phyloP scores from a whole-genome alignment of 2,797 vertebrate species.

The Pangasius larnaudii region DNA sequence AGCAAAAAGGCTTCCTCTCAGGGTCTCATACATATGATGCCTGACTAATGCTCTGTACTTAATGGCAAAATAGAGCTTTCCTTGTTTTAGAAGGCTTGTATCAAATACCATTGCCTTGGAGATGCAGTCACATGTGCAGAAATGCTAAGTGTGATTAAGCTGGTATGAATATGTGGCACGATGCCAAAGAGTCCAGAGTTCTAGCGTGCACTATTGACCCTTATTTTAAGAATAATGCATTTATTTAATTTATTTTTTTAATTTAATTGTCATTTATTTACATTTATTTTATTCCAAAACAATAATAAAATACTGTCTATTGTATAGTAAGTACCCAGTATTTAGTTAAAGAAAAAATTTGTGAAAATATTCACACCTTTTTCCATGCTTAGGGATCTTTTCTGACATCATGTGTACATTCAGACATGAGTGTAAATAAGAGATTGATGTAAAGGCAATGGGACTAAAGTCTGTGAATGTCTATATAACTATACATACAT shows the following conservation, averaged over 20 bases:
- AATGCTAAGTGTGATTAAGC: conserved; percentile 68
- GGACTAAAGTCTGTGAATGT: not conserved
- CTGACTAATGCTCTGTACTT: conserved; percentile 44
- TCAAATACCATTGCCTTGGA: conserved; percentile 65
- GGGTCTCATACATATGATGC: conserved; percentile 28
- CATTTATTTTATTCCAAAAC: not conserved
- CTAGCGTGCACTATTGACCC: conserved; percentile 54
- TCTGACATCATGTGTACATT: not conserved
- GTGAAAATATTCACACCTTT: not conserved
- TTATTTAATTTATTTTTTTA: no score
- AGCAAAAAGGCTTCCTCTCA: conserved; percentile 12
- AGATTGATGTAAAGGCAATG: not conserved
- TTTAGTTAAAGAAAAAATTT: not conserved
- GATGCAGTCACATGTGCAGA: conserved; percentile 66
- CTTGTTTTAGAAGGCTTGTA: conserved; percentile 62
- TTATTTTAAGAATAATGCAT: not conserved
- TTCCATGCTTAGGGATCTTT: not conserved
- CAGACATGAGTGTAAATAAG: not conserved
- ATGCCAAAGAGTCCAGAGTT: conserved; percentile 54
- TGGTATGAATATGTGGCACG: conserved; percentile 60
- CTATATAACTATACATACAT: no score
- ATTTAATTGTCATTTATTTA: conserved; percentile 1
- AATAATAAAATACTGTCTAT: not conserved
- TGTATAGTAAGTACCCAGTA: not conserved
- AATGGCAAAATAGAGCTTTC: conserved; percentile 51